phyloP scores from a whole-genome alignment of 2,888 invertebrate species.

The Coelopa pilipes region DNA sequence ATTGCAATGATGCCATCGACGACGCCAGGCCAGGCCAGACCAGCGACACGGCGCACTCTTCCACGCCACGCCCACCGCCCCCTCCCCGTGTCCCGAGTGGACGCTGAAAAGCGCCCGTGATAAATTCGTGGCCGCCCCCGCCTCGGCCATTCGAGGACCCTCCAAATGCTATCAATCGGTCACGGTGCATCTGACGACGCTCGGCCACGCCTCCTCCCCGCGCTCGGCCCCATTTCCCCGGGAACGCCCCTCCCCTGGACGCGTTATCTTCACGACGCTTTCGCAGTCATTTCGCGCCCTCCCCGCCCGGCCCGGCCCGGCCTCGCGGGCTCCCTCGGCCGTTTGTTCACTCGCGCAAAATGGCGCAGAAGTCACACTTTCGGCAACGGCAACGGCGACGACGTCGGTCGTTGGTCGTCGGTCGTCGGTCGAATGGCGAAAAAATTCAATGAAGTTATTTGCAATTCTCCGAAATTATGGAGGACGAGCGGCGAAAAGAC shows the following conservation, averaged over 20 bases:
- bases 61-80: no score
- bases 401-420: no score
- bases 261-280: background rate
- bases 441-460: conserved; percentile 36
- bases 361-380: conserved; percentile 37
- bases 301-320: no score
- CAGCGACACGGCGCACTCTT: no score
- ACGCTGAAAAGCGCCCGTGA: background rate
- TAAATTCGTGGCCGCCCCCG: conserved; percentile 13
- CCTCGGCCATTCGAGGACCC: conserved; percentile 4
- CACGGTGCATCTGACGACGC: conserved; percentile 1
- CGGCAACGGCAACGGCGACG: background rate
- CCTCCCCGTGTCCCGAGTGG: no score
- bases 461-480: conserved; percentile 10
- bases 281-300: no score
- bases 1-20: no score
- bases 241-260: background rate
- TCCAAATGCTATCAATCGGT: conserved; percentile 19
- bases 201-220: background rate
- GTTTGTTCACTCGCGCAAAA: background rate
- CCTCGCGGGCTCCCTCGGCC: no score
- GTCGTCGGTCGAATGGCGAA: conserved; percentile 6
- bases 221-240: background rate
- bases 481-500: no score
- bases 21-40: no score